Conservation (phyloP, 2,797 vertebrate genomes). For the Schizothorax lantsangensis region DNA sequence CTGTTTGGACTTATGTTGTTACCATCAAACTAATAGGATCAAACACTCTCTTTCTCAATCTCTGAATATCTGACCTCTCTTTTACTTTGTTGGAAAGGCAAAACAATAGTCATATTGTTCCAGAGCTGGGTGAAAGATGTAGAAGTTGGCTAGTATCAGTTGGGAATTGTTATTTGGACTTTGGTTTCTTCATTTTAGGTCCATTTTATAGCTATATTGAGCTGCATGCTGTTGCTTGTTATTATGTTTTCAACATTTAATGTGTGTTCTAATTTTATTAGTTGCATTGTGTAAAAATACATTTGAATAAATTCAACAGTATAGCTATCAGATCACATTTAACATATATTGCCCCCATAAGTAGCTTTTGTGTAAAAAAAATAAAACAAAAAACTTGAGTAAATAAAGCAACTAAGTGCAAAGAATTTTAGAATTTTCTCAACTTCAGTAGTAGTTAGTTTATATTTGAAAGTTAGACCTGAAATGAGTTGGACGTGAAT, state of each 20-base stretch:
- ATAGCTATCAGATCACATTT: background rate
- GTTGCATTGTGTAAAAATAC: background rate
- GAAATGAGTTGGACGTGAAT: no score
- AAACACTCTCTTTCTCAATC: background rate
- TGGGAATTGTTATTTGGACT: background rate
- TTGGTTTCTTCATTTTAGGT: background rate
- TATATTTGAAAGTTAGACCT: background rate
- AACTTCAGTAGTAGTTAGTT: background rate
- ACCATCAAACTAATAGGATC: background rate
- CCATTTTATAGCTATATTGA: background rate
- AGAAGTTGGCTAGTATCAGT: background rate
- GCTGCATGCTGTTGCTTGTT: background rate
- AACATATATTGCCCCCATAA: background rate
- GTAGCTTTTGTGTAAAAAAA: background rate
- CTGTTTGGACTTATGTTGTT: background rate
- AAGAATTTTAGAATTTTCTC: background rate
- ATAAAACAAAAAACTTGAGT: background rate
- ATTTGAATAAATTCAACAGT: background rate
- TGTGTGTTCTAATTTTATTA: background rate
- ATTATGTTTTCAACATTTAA: background rate
- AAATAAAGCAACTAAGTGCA: background rate
- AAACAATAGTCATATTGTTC: slow-evolving; percentile 5
- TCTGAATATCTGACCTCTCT: background rate
- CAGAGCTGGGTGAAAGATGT: background rate
- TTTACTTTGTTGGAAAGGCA: background rate